Evolutionary conservation across 2,888 invertebrate genomes (phyloP), one percentile per base, ranked within the genome.

Genomic region (Brachyptera putata): DNA sequence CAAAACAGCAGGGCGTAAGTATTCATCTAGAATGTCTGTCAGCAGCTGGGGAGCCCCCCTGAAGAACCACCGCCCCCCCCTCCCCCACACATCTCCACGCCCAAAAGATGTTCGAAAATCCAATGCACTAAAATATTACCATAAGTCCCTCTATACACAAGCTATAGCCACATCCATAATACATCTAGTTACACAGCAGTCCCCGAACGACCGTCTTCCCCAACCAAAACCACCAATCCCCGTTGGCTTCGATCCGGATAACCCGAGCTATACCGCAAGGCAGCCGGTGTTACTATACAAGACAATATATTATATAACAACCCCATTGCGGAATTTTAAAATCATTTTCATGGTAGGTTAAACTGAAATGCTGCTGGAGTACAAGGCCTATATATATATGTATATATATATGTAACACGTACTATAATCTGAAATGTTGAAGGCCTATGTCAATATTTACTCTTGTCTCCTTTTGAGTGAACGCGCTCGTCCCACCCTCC

Each of bases 401-500:
- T 30, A 30, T 11, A 11, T 30, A 30, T 11, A 11, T 5, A 36
- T 18, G 37, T 53, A 36, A 53, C 24, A 46, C 11, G 11, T 36
- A 36, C 34, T 53, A 53, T 53, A 53, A 53, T 53, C 53, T 53
- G 53, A 53, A n/a, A 53, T 36, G 53, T 53, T 36, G 36, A 36
- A 53, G 53, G 36, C 53, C 34, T 53, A 37, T 53, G 53, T 53
- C 53, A 53, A 53, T 53, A 24, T 53, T 53, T 53, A 22, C 53
- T 36, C n/a, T n/a, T 16, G 53, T 53, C 36, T 34, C 53, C 18
- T n/a, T n/a, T n/a, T 53, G 53, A 53, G 34, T 36, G 53, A 53
- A 53, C 36, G 53, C 53, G 36, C 21, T 50, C 49, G n/a, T n/a
- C n/a, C n/a, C n/a, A n/a, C n/a, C n/a, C n/a, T n/a, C n/a, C n/a